Evolutionary conservation across 2,113 vertebrate genomes (phyloP).

Genomic region (Cricetomys ansorgei): DNA sequence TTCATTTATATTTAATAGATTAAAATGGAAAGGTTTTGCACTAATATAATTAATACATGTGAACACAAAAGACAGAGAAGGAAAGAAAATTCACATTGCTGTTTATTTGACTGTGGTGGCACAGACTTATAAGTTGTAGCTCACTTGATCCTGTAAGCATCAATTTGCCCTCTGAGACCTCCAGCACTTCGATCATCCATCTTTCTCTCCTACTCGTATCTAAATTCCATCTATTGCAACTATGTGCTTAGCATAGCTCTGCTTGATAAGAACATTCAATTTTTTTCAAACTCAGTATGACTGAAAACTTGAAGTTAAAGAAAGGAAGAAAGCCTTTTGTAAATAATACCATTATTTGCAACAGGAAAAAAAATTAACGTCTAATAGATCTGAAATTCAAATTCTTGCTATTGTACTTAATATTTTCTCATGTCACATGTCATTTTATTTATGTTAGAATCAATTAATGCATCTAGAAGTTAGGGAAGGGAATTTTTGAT

Average conservation of each 20-base stretch:
- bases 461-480: background rate
- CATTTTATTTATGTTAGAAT: background rate
- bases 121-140: background rate
- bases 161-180: background rate
- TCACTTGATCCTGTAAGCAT: background rate
- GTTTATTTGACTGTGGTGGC: background rate
- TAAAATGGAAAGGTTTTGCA: background rate
- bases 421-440: background rate
- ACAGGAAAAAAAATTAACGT: background rate
- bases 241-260: background rate
- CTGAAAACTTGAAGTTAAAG: background rate
- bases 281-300: background rate
- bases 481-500: background rate
- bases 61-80: background rate
- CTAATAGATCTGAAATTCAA: background rate
- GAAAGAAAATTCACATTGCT: background rate
- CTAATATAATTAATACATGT: background rate
- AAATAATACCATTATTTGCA: background rate
- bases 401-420: background rate
- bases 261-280: background rate
- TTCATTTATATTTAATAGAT: conserved; percentile 1
- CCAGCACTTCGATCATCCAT: background rate
- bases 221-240: conserved; percentile 5
- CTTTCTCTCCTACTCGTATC: background rate
- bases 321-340: background rate